Evolutionary conservation across 2,888 invertebrate species (phyloP).

Genomic region (Sicus ferrugineus): DNA sequence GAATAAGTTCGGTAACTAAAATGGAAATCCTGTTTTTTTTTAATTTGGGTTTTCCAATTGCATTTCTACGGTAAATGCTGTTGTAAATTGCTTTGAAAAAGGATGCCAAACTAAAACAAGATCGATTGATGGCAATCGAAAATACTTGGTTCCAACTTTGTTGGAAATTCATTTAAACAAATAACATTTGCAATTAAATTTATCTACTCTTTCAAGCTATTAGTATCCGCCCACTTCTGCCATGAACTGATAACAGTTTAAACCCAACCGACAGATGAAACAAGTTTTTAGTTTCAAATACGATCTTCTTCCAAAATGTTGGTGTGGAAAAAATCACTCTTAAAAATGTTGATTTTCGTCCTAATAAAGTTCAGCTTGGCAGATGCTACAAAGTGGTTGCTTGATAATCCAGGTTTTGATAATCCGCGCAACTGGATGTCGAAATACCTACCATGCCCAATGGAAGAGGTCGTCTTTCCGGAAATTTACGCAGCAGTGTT

Average conservation of each 20-base stretch:
- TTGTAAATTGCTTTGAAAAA: too few relatives aligned
- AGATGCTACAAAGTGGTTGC: constrained; percentile 49
- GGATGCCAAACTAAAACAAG: too few relatives aligned
- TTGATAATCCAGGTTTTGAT: constrained; percentile 49
- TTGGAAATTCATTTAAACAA: too few relatives aligned
- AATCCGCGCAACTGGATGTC: constrained; percentile 53
- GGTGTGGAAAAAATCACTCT: neutral
- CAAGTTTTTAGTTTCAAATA: neutral
- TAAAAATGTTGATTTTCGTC: neutral
- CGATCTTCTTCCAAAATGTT: neutral
- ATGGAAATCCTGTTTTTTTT: too few relatives aligned
- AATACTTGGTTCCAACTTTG: too few relatives aligned
- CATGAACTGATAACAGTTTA: neutral
- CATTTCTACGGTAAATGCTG: too few relatives aligned
- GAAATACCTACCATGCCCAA: constrained; percentile 53
- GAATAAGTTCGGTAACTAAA: too few relatives aligned
- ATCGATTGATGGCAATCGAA: too few relatives aligned
- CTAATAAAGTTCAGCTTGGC: constrained; percentile 10
- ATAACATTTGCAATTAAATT: too few relatives aligned
- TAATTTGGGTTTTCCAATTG: too few relatives aligned
- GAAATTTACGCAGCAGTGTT: constrained; percentile 53
- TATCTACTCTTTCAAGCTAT: too few relatives aligned
- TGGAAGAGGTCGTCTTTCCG: constrained; percentile 59
- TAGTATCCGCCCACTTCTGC: neutral
- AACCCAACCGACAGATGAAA: neutral